Evolutionary conservation across 2,113 vertebrate genomes (phyloP).

Genomic region (Penelope pileata): DNA sequence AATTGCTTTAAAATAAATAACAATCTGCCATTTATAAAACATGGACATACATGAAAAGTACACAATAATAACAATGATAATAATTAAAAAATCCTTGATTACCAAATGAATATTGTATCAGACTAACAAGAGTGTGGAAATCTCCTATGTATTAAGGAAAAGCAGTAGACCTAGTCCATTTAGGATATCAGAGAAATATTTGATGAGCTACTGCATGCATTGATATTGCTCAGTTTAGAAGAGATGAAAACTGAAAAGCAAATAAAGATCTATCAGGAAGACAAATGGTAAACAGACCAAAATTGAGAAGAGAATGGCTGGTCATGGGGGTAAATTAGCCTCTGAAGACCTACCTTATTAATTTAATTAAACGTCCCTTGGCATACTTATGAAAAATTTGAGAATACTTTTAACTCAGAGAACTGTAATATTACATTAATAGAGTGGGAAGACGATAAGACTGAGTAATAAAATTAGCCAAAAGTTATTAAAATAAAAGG

Average conservation of each 20-base stretch:
- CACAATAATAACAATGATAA: neutral
- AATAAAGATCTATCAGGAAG: neutral
- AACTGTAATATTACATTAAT: neutral
- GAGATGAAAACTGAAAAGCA: neutral
- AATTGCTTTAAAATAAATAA: neutral
- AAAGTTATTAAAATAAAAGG: neutral
- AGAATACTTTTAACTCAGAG: neutral
- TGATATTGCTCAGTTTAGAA: neutral
- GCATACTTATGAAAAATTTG: neutral
- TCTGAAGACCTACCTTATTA: neutral
- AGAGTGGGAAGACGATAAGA: neutral
- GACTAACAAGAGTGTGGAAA: neutral
- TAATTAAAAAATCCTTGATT: neutral
- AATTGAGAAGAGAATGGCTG: neutral
- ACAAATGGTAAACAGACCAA: neutral
- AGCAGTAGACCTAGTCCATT: neutral
- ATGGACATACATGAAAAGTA: neutral
- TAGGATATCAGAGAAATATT: neutral
- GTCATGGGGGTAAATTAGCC: neutral
- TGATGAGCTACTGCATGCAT: neutral
- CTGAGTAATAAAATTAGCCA: neutral
- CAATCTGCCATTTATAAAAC: neutral
- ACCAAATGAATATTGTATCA: neutral
- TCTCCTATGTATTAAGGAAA: neutral
- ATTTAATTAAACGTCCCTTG: neutral